Evolutionary conservation across 2,797 vertebrate genomes (phyloP), one percentile per base, ranked within the genome.

Genomic region (Anguilla marmorata): DNA sequence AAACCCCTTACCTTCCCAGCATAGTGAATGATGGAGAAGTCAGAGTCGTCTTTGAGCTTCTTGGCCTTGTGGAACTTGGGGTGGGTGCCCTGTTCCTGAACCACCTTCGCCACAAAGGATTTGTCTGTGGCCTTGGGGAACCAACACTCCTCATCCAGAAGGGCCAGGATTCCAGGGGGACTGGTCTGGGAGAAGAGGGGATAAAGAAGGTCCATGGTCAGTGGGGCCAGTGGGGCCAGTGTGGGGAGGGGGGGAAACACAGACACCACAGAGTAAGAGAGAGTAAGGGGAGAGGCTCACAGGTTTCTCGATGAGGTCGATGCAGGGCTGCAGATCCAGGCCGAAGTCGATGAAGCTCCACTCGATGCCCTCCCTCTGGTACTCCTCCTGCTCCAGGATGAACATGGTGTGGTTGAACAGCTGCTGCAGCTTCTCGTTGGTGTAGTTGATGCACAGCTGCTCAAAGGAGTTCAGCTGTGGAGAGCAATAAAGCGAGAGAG

Each of bases 371-470:
- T 99, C 98, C 0, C 98, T 96, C 93, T 99, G 99, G 92, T 99
- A 99, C 89, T 99, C 98, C 92, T 99, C 98, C 93, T 99, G 98
- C 96, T 99, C 98, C 95, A 99, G 97, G 94, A 99, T 97, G 94
- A 99, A 99, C 98, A 99, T 99, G 85, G 98, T 99, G 95, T 99
- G 98, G 95, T 99, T 99, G 96, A 99, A 99, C 58, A 99, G 96
- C 93, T 99, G 98, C 95, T 99, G 98, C 90, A 99, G 96, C 95
- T 99, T 99, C 96, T 99, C 98, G 0, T 99, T 99, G 90, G 98
- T 99, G 94, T 99, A 99, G 95, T 99, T 99, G 94, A 99, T 99
- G 88, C 98, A 99, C 84, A 99, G 95, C 90, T 99, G 98, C 91
- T 99, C 98, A 2, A 99, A 99, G 0, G 98, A 99, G 95, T 99